These are phyloP conservation scores for Gnatocerus cornutus DNA, from an alignment of 2,888 invertebrate species.

Conservation along the genomic window DNA sequence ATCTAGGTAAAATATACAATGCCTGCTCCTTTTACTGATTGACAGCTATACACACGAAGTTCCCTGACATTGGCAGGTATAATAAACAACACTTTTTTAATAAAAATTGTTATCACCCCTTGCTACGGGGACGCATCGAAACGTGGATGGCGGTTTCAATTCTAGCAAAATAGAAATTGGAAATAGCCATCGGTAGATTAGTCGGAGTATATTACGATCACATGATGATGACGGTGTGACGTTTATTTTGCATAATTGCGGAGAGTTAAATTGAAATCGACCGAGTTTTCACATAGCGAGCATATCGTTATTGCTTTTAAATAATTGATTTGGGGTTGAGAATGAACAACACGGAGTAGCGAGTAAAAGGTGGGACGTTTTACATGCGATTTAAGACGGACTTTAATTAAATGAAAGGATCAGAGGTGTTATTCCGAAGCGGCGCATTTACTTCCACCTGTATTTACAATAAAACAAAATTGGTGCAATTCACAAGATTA, in stretches of 20 bases:
- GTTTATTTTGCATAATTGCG: slow-evolving; percentile 44
- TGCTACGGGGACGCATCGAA: neutral
- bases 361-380: neutral
- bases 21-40: too few species aligned
- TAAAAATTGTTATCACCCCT: neutral
- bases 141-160: neutral
- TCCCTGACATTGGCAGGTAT: too few species aligned
- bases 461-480: too few species aligned
- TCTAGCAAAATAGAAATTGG: neutral
- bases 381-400: slow-evolving; percentile 10
- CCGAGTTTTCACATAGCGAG: slow-evolving; percentile 28
- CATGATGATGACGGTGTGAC: slow-evolving; percentile 40
- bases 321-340: slow-evolving; percentile 40
- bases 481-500: too few species aligned
- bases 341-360: neutral
- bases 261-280: slow-evolving; percentile 45
- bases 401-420: slow-evolving; percentile 8
- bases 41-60: too few species aligned
- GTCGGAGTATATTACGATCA: slow-evolving; percentile 36
- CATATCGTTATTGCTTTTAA: slow-evolving; percentile 42
- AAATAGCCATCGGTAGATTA: slow-evolving; percentile 24
- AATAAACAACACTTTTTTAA: neutral
- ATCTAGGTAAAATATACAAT: too few species aligned
- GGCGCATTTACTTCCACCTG: too few species aligned
- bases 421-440: neutral